Conservation (phyloP, 1,140 invertebrate genomes). For the Drosophila asahinai region DNA sequence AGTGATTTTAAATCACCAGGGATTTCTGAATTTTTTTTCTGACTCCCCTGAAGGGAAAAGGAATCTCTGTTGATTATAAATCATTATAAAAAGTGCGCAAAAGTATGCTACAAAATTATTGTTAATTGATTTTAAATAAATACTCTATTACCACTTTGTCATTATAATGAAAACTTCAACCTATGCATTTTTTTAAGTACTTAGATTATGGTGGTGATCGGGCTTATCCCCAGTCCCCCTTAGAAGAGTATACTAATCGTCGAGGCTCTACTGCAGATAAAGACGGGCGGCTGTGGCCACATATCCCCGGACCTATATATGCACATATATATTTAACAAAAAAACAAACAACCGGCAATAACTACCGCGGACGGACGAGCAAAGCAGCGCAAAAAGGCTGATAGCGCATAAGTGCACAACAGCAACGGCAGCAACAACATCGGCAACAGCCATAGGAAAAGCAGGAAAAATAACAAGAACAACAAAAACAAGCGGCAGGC, state of each 20-base stretch:
- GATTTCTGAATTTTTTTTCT: no score
- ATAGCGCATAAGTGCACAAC: slow-evolving; percentile 80
- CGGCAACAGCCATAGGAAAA: background rate
- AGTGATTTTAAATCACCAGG: no score
- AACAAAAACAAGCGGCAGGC: slow-evolving; percentile 30
- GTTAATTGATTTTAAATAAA: background rate
- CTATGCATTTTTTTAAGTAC: no score
- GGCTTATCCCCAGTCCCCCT: background rate
- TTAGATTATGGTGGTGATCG: background rate
- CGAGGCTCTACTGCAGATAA: slow-evolving; percentile 48
- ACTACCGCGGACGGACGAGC: slow-evolving; percentile 38
- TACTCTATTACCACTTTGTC: no score
- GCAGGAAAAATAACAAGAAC: slow-evolving; percentile 23
- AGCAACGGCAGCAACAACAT: slow-evolving; percentile 37
- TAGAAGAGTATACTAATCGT: slow-evolving; percentile 57
- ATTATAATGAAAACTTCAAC: background rate
- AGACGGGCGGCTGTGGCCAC: slow-evolving; percentile 62
- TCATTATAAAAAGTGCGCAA: background rate
- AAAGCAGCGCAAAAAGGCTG: slow-evolving; percentile 71
- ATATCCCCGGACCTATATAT: slow-evolving; percentile 18
- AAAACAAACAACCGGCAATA: slow-evolving; percentile 63
- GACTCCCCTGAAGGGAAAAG: no score
- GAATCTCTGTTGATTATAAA: background rate
- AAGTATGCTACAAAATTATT: background rate
- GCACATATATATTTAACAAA: slow-evolving; percentile 41